These are phyloP conservation scores for Brachionus paranguensis DNA, from an alignment of 1,140 invertebrate genomes.

Conservation along the genomic window DNA sequence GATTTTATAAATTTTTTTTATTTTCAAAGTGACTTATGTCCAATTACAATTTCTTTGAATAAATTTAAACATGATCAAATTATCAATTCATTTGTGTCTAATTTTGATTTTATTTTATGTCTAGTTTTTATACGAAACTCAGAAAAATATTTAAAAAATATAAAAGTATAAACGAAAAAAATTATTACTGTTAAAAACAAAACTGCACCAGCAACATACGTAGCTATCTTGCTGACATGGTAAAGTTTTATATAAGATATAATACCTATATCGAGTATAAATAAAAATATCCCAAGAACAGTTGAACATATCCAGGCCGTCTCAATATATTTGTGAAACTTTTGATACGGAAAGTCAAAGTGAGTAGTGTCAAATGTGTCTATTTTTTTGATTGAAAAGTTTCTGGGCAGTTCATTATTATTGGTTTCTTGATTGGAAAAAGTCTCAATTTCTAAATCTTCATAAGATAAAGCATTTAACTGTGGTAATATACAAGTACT, in stretches of 20 bases:
- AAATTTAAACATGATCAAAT: background rate
- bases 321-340: conserved; percentile 73
- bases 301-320: conserved; percentile 95
- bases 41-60: too few species aligned
- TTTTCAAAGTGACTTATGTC: too few species aligned
- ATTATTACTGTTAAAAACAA: conserved; percentile 81
- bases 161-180: conserved; percentile 82
- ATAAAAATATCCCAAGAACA: conserved; percentile 75
- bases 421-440: background rate
- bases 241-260: conserved; percentile 71
- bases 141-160: conserved; percentile 69
- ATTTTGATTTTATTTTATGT: background rate
- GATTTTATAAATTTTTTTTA: too few species aligned
- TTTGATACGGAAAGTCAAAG: conserved; percentile 19
- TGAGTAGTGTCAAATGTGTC: background rate
- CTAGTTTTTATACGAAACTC: conserved; percentile 2
- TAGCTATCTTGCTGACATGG: conserved; percentile 59
- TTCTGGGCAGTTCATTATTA: background rate
- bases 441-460: background rate
- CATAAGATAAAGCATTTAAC: conserved; percentile 35
- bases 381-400: background rate
- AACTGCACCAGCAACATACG: conserved; percentile 79
- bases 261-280: conserved; percentile 86
- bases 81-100: background rate
- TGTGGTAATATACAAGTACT: conserved; percentile 43